Base-by-base conservation (phyloP, 1,140 invertebrate species). In the Zaprionus tsacasi region DNA sequence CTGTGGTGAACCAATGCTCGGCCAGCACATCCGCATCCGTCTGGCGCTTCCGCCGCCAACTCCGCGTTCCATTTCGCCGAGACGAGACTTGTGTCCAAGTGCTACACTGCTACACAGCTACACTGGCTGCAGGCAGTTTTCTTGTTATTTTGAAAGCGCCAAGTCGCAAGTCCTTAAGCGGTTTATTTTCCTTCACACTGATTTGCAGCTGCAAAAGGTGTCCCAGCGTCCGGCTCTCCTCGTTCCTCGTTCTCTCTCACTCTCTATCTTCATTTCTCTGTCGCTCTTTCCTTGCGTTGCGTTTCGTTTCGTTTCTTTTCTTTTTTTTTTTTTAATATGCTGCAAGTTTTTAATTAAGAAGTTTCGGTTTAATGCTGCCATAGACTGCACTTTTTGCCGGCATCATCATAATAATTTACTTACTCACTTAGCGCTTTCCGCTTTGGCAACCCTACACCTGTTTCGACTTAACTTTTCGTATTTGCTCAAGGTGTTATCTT, bases 301-400 rank as follows among this genome's bases (percentile, higher is more conserved):
- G 33, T 33, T 54, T 27, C 56, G 35, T 61, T 59, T 58, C 65
- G 64, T 61, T 75, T 13, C 25, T 11, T 38, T 38, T 2, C 30
- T 40, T 63, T 70, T 65, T 71, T 65, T 71, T 70, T 59, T 40
- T 25, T 54, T 70, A 81, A 78, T 85, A 72, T 70, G 61, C 70
- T 72, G 80, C 74, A 89, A 88, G 83, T 83, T 88, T 88, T 89
- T 88, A 88, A 88, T 88, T 88, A 89, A 88, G 77, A 88, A 88
- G 73, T 89, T 89, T 83, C 83, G 70, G 80, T 88, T 87, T 87
- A 78, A 74, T 64, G 70, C 66, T 66, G 61, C 64, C 70, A 73
- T 70, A 70, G 81, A 77, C 75, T 63, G 67, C 77, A 67, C 45
- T 73, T 61, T 63, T 61, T 45, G 45, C 63, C 33, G 50, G 36